Conservation (phyloP, 2,797 vertebrate genomes). For the Sardinella longiceps region DNA sequence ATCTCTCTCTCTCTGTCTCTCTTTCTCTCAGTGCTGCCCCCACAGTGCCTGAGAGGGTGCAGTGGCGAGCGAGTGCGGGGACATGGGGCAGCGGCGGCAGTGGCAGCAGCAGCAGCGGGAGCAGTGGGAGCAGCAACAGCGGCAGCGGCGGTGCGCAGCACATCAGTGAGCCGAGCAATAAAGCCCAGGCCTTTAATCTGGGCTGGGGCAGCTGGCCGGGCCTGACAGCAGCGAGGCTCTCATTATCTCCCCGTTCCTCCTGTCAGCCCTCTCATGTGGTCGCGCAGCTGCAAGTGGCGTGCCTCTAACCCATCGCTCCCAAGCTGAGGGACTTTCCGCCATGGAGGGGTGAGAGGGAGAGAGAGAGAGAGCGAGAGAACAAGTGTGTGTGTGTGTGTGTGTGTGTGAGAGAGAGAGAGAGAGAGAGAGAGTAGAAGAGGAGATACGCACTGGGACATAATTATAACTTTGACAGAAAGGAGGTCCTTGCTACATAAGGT, state of each 20-base stretch:
- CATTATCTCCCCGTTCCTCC: slow-evolving; percentile 64
- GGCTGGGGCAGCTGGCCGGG: slow-evolving; percentile 55
- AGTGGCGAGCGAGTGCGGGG: slow-evolving; percentile 13
- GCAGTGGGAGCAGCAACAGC: slow-evolving; percentile 13
- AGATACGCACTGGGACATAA: slow-evolving; percentile 42
- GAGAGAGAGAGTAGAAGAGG: slow-evolving; percentile 51
- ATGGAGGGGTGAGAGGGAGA: slow-evolving; percentile 61
- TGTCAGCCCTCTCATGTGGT: slow-evolving; percentile 88
- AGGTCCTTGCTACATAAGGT: slow-evolving; percentile 43
- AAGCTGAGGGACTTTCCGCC: slow-evolving; percentile 82
- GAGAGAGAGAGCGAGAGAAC: slow-evolving; percentile 42
- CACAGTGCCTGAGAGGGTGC: not conserved
- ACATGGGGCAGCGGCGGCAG: slow-evolving; percentile 26
- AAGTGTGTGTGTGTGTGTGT: slow-evolving; percentile 22
- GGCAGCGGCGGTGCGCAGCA: slow-evolving; percentile 35
- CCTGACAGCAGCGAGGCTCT: slow-evolving; percentile 60
- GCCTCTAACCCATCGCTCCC: slow-evolving; percentile 78
- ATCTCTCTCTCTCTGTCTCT: not conserved
- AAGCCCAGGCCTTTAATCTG: slow-evolving; percentile 65
- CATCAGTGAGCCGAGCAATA: slow-evolving; percentile 54
- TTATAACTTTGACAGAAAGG: slow-evolving; percentile 51
- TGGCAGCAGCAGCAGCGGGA: not conserved
- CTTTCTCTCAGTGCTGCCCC: not conserved
- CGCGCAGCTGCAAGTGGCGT: slow-evolving; percentile 92
- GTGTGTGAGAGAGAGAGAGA: slow-evolving; percentile 28